Conservation (phyloP, 2,113 vertebrate genomes). For the Synchiropus splendidus region DNA sequence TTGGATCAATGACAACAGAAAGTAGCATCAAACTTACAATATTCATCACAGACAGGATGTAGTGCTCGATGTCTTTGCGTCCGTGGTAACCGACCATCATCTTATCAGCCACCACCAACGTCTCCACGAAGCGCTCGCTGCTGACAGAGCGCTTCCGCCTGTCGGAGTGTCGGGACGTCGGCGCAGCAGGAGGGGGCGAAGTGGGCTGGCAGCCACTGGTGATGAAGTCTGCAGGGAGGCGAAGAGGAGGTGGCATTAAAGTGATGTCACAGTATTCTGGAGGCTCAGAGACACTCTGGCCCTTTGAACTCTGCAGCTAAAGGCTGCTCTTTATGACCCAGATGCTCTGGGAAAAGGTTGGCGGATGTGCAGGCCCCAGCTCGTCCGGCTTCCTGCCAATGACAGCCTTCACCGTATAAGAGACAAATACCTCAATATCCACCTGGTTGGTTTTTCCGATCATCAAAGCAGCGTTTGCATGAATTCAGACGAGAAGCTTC, state of each 20-base stretch:
- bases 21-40: slow-evolving; percentile 98
- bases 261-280: no score
- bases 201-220: slow-evolving; percentile 66
- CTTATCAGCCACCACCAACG: slow-evolving; percentile 93
- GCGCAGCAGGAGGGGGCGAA: slow-evolving; percentile 30
- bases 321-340: slow-evolving; percentile 59
- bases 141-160: slow-evolving; percentile 86
- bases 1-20: slow-evolving; percentile 5
- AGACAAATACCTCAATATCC: slow-evolving; percentile 55
- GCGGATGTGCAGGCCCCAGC: slow-evolving; percentile 52
- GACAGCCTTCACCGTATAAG: slow-evolving; percentile 52
- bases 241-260: slow-evolving; percentile 33
- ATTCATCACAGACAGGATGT: slow-evolving; percentile 98
- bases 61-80: slow-evolving; percentile 97
- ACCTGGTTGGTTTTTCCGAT: slow-evolving; percentile 28
- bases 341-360: slow-evolving; percentile 56
- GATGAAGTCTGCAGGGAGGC: slow-evolving; percentile 66
- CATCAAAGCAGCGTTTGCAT: no score
- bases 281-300: slow-evolving; percentile 34
- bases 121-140: slow-evolving; percentile 92
- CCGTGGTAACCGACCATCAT: slow-evolving; percentile 99
- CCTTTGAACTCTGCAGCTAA: slow-evolving; percentile 45
- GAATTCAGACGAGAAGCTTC: no score
- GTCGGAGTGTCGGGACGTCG: neutral
- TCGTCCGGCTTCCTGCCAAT: slow-evolving; percentile 48